Conservation (phyloP, 1,140 invertebrate species). For the Anoplophora glabripennis region DNA sequence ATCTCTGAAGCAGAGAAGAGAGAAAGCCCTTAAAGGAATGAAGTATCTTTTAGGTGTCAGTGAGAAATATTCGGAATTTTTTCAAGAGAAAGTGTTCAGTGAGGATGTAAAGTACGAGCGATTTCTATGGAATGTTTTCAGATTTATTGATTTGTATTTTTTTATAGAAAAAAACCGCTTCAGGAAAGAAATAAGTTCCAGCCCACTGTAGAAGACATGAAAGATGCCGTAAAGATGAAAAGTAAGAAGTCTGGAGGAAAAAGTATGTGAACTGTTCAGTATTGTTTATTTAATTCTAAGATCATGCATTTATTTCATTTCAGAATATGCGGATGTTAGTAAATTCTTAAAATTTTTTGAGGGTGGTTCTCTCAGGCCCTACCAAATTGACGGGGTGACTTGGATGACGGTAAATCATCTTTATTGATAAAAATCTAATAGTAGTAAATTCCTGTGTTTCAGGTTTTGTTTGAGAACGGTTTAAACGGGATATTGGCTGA, state of each 20-base stretch:
- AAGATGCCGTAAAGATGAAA: constrained; percentile 2
- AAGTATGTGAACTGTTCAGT: neutral
- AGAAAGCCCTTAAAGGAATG: constrained; percentile 15
- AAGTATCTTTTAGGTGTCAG: constrained; percentile 8
- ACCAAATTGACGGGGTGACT: constrained; percentile 27
- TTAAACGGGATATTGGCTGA: constrained; percentile 91
- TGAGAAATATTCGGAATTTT: constrained; percentile 11
- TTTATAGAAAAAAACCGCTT: neutral
- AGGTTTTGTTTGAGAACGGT: constrained; percentile 63
- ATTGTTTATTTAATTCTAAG: neutral
- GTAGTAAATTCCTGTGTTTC: constrained; percentile 22
- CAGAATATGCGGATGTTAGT: constrained; percentile 14
- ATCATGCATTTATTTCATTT: neutral
- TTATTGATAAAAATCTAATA: constrained; percentile 3
- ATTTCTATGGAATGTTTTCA: neutral
- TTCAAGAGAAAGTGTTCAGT: constrained; percentile 4
- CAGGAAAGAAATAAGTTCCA: constrained; percentile 8
- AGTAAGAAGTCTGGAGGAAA: neutral
- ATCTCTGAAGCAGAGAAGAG: neutral
- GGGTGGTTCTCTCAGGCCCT: constrained; percentile 18
- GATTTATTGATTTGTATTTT: neutral
- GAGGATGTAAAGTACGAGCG: neutral
- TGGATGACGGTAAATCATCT: constrained; percentile 18
- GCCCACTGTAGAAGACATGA: constrained; percentile 9
- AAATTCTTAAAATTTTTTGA: constrained; percentile 21